Percentiles rank a stretch among this genome's conserved stretches.
Evolutionary conservation across 2,113 vertebrate species (phyloP).

Genomic region (Hippocampus mohnikei): DNA sequence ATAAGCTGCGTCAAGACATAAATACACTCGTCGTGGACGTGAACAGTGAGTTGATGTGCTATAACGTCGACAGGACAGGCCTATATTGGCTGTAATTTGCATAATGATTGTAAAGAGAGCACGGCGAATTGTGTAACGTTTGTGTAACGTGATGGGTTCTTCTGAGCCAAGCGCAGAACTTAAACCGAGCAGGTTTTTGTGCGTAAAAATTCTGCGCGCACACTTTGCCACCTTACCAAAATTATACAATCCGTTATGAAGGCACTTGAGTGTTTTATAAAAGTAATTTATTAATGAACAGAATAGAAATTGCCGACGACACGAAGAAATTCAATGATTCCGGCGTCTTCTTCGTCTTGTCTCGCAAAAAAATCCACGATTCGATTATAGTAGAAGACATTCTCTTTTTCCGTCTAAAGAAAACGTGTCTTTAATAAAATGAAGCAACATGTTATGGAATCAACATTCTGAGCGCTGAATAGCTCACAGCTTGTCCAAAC

Average conservation of each 20-base stretch:
- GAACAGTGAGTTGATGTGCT: constrained; percentile 61
- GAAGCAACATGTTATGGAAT: background rate
- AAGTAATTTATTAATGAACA: background rate
- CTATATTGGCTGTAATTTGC: constrained; percentile 31
- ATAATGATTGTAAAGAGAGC: constrained; percentile 33
- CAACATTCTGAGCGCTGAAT: background rate
- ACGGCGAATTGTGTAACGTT: background rate
- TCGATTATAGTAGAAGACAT: background rate
- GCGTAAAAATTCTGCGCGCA: constrained; percentile 24
- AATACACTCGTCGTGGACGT: constrained; percentile 47
- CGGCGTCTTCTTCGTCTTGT: background rate
- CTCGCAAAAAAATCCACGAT: background rate
- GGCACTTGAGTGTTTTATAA: background rate
- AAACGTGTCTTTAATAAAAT: background rate
- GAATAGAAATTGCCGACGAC: background rate
- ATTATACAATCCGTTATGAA: background rate
- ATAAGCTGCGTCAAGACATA: constrained; percentile 18
- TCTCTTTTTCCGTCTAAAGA: background rate
- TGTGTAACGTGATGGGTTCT: background rate
- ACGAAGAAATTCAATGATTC: background rate
- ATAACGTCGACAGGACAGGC: constrained; percentile 29
- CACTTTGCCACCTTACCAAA: background rate
- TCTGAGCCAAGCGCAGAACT: background rate
- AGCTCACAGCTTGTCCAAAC: too few species aligned
- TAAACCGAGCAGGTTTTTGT: background rate